phyloP scores from a whole-genome alignment of 2,888 invertebrate species.

The Eristalis tenax region DNA sequence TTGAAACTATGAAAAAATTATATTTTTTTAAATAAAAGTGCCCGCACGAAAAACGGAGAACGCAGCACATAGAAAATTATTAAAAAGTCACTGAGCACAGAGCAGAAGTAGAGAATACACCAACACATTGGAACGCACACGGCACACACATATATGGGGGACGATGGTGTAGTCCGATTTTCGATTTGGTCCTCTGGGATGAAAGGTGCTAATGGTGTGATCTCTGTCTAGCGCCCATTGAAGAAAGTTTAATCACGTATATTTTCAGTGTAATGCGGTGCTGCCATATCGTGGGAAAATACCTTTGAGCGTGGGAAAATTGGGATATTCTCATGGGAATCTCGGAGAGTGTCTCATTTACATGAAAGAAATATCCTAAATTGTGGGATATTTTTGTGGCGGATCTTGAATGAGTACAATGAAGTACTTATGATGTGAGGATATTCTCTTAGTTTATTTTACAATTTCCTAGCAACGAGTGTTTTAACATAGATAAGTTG shows the following conservation, averaged over 20 bases:
- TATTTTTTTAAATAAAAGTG: conserved; percentile 46
- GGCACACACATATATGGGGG: conserved; percentile 17
- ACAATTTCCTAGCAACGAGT: not conserved
- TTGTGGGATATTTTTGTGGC: conserved; percentile 24
- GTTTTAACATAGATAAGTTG: no score
- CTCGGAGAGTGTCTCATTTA: conserved; percentile 62
- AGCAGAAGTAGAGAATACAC: conserved; percentile 51
- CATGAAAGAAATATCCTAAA: conserved; percentile 40
- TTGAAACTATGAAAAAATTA: conserved; percentile 46
- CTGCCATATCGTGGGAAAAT: conserved; percentile 77
- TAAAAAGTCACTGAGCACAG: conserved; percentile 57
- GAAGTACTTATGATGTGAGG: conserved; percentile 11
- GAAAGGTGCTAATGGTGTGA: conserved; percentile 3
- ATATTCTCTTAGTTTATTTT: not conserved
- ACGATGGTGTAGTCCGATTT: conserved; percentile 43
- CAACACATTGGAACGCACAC: conserved; percentile 14
- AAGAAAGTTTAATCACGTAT: conserved; percentile 73
- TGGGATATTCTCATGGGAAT: conserved; percentile 75
- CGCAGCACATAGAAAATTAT: conserved; percentile 69
- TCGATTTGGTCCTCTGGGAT: conserved; percentile 35
- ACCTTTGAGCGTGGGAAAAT: conserved; percentile 78
- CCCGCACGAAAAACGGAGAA: conserved; percentile 66
- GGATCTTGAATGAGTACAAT: not conserved
- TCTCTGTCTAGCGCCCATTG: conserved; percentile 71
- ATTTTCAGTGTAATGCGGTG: conserved; percentile 74